A percentile compares a stretch with the other conserved stretches of the same genome.
Conservation (phyloP, 2,888 invertebrate species). For the Aricia artaxerxes region DNA sequence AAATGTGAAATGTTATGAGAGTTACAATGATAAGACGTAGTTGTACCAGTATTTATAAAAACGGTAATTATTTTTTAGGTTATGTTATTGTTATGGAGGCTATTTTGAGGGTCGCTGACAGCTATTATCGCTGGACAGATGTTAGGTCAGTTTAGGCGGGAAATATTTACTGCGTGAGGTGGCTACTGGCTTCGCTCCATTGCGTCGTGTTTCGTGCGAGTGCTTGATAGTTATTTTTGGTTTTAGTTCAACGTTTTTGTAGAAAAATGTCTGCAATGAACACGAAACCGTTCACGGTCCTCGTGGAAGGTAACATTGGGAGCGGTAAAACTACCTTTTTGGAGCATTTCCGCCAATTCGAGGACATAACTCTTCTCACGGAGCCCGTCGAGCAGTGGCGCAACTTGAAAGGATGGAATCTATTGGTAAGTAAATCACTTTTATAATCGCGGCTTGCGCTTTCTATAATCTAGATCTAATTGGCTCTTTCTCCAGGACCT, state of each 20-base stretch:
- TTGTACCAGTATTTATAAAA: slow-evolving; percentile 43
- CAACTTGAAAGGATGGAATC: slow-evolving; percentile 88
- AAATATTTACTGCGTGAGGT: slow-evolving; percentile 36
- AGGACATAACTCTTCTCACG: slow-evolving; percentile 83
- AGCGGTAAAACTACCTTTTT: slow-evolving; percentile 94
- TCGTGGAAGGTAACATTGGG: slow-evolving; percentile 94
- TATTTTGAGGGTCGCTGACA: slow-evolving; percentile 48
- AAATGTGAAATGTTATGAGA: slow-evolving; percentile 14
- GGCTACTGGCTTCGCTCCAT: slow-evolving; percentile 1
- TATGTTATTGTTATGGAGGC: slow-evolving; percentile 54
- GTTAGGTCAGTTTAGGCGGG: slow-evolving; percentile 43
- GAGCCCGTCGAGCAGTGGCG: slow-evolving; percentile 95
- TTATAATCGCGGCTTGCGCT: neutral
- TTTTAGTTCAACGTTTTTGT: slow-evolving; percentile 48
- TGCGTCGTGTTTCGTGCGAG: slow-evolving; percentile 23
- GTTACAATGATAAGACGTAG: slow-evolving; percentile 38
- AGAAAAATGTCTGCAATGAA: slow-evolving; percentile 59
- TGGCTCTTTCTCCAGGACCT: slow-evolving; percentile 80
- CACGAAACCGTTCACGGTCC: slow-evolving; percentile 87
- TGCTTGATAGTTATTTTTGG: slow-evolving; percentile 36
- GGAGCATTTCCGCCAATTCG: slow-evolving; percentile 87
- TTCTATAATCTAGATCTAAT: slow-evolving; percentile 25
- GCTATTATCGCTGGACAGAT: slow-evolving; percentile 30
- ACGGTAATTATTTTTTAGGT: slow-evolving; percentile 58
- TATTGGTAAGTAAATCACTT: slow-evolving; percentile 76